Conservation (phyloP, 2,888 invertebrate species). For the Metalampra italica region DNA sequence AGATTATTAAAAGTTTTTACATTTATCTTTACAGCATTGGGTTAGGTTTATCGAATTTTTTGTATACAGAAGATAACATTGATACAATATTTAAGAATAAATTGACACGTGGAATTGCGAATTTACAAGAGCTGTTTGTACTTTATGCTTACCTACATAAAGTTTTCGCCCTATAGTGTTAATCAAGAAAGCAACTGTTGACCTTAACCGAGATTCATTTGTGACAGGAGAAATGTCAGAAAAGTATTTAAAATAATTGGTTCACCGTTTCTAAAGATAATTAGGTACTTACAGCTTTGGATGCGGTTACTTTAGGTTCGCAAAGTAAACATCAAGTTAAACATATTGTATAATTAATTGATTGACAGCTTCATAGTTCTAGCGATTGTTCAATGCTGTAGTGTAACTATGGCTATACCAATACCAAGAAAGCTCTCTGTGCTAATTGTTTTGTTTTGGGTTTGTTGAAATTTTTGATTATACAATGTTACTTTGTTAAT, state of each 20-base stretch:
- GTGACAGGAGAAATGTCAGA: background rate
- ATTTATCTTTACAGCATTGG: constrained; percentile 21
- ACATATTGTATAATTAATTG: background rate
- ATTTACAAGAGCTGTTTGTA: too few relatives aligned
- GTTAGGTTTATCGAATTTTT: constrained; percentile 28
- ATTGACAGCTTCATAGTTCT: background rate
- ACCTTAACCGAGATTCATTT: background rate
- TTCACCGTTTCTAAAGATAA: too few relatives aligned
- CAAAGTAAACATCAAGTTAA: too few relatives aligned
- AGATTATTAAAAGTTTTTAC: constrained; percentile 5
- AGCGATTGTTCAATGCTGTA: too few relatives aligned
- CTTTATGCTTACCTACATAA: background rate
- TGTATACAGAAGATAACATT: constrained; percentile 24
- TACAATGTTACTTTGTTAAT: too few relatives aligned
- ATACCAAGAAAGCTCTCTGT: too few relatives aligned
- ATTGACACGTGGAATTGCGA: too few relatives aligned
- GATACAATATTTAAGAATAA: background rate
- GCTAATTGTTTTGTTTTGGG: too few relatives aligned
- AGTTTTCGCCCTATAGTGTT: background rate
- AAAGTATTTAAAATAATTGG: background rate
- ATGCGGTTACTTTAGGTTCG: too few relatives aligned
- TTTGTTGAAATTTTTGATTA: too few relatives aligned
- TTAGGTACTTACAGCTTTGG: background rate
- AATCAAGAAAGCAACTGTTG: background rate
- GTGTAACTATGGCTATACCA: too few relatives aligned